Evolutionary conservation across 2,888 invertebrate genomes (phyloP), one percentile per base, ranked within the genome.

Genomic region (Kuschelorhynchus macadamiae): DNA sequence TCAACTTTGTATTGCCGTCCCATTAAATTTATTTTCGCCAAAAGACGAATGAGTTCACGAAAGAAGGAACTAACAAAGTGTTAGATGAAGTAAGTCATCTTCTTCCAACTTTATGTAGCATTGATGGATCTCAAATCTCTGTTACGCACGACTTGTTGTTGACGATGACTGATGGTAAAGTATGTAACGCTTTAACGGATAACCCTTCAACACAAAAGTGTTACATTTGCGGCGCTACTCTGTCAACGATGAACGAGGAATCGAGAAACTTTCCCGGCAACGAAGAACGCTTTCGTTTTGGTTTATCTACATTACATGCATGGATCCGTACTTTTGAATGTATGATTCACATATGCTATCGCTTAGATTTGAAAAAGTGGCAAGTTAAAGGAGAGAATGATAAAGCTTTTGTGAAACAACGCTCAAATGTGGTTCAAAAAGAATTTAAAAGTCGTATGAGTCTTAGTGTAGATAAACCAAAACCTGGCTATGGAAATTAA

Each of bases 141-240:
- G 42, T 42, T 1, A 42, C 9, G 17, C 42, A 42, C 42, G 2
- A 42, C 1, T 2, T 42, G 41, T 42, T 42, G 7, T 17, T 42
- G 3, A 39, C 39, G 16, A 39, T 39, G 39, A 39, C 16, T 7
- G 39, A 39, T 39, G 39, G 39, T 14, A 39, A 39, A n/a, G 39
- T 39, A 1, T 39, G 12, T 16, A 12, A 39, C 4, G 42, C 42
- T 42, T 42, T 42, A 11, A 42, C 17, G 2, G 18, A 42, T 7
- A 42, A 14, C n/a, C n/a, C n/a, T n/a, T n/a, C n/a, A n/a, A 8
- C 42, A 14, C 16, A 16, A 17, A 42, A 1, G 18, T 42, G 42
- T 42, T 42, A 42, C 17, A 42, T 42, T 14, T 42, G 42, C 11
- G 42, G 42, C 1, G 42, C 42, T 42, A 17, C 16, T 5, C 42